Evolutionary conservation across 2,797 vertebrate genomes (phyloP).

Genomic region (Rhabdophis nuchalis): DNA sequence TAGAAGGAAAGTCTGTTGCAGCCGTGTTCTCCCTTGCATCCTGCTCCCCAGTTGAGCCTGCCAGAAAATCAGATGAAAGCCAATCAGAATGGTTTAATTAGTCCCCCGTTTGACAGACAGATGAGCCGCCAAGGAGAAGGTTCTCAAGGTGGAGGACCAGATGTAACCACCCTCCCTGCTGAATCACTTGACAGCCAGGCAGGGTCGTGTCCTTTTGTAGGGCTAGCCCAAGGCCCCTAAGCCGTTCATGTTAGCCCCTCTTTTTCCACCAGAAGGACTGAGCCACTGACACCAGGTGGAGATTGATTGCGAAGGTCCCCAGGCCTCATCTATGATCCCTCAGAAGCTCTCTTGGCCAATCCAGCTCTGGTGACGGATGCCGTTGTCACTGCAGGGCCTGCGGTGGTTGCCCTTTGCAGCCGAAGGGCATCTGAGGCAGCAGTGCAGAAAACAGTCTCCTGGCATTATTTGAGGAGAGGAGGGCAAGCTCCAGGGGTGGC

Average conservation of each 20-base stretch:
- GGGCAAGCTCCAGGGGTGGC: not conserved
- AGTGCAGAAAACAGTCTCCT: not conserved
- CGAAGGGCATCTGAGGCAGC: not conserved
- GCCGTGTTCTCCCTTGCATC: not conserved
- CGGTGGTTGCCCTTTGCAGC: not conserved
- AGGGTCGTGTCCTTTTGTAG: not conserved
- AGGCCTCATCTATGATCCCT: not conserved
- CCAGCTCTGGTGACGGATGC: not conserved
- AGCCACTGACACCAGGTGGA: no score
- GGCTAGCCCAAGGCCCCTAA: no score
- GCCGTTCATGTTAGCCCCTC: not conserved
- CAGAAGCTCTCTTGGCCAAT: not conserved
- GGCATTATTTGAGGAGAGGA: not conserved
- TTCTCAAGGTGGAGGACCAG: not conserved
- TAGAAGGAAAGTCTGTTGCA: not conserved
- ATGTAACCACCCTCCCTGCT: not conserved
- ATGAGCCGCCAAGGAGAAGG: not conserved
- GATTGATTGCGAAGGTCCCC: not conserved
- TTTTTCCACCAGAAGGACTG: not conserved
- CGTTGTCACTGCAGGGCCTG: not conserved
- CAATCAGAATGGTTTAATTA: not conserved
- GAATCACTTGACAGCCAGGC: not conserved
- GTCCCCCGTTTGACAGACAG: not conserved
- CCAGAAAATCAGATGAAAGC: not conserved
- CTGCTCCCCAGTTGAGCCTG: not conserved